A percentile compares a stretch with the other conserved stretches of the same genome.
phyloP scores from a whole-genome alignment of 2,797 vertebrate genomes.

The Cygnus olor region DNA sequence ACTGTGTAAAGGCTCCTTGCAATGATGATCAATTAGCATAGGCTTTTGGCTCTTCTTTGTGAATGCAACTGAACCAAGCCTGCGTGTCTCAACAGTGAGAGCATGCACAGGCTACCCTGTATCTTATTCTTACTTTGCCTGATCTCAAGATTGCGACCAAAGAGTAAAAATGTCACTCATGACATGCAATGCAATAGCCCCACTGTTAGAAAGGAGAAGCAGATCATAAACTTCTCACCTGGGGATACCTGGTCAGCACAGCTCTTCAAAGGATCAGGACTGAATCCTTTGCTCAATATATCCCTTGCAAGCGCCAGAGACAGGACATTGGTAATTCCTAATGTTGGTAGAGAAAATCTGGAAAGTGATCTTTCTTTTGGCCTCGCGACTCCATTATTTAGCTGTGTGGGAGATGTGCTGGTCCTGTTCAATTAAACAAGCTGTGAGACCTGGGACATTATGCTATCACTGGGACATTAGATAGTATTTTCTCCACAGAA shows the following conservation, averaged over 20 bases:
- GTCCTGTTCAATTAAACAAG: not conserved
- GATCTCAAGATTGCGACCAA: not conserved
- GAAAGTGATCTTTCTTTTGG: not conserved
- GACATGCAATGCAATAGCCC: not conserved
- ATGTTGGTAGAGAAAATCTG: not conserved
- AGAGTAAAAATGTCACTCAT: not conserved
- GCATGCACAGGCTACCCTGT: not conserved
- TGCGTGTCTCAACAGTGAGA: not conserved
- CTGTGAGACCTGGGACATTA: not conserved
- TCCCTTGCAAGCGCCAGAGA: not conserved
- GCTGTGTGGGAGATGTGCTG: not conserved
- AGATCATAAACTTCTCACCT: not conserved
- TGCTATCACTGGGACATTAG: not conserved
- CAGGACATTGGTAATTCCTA: not conserved
- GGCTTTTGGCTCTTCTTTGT: not conserved
- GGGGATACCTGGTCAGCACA: not conserved
- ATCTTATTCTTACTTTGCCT: not conserved
- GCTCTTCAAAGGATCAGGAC: not conserved
- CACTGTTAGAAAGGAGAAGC: not conserved
- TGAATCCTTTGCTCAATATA: not conserved
- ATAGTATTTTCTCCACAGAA: not conserved
- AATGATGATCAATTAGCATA: not conserved
- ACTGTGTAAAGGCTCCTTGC: not conserved
- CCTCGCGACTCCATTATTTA: not conserved
- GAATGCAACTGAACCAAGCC: not conserved